Percentiles rank a stretch among this genome's conserved stretches.
phyloP scores from a whole-genome alignment of 2,888 invertebrate genomes.

The Rhogogaster chlorosoma region DNA sequence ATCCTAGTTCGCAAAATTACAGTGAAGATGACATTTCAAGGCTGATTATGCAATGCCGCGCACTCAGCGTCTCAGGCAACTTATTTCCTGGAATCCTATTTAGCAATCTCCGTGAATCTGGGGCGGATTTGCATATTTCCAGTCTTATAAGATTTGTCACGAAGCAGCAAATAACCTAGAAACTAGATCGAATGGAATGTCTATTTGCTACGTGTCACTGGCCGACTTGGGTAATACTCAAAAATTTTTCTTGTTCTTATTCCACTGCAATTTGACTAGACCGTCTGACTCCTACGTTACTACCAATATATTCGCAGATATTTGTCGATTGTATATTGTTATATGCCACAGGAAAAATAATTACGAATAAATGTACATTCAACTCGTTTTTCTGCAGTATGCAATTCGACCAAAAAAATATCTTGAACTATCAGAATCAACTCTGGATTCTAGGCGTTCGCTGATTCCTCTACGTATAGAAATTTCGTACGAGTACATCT shows the following conservation, averaged over 20 bases:
- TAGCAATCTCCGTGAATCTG: conserved; percentile 45
- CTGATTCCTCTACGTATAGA: not conserved
- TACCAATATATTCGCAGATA: not conserved
- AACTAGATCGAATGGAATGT: conserved; percentile 42
- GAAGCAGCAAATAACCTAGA: conserved; percentile 46
- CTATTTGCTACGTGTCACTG: conserved; percentile 37
- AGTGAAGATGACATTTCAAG: conserved; percentile 46
- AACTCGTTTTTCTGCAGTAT: not conserved
- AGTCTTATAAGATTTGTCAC: conserved; percentile 48
- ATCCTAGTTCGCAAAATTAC: conserved; percentile 32
- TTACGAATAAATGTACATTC: not conserved
- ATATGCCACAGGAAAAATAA: not conserved
- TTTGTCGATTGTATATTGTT: not conserved
- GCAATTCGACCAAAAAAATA: not conserved
- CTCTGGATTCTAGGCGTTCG: not conserved
- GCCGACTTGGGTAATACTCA: conserved; percentile 9
- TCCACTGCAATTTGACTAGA: not conserved
- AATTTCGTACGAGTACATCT: not conserved
- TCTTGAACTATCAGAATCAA: not conserved
- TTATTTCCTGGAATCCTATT: conserved; percentile 48
- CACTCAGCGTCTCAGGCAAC: conserved; percentile 43
- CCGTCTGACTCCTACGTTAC: not conserved
- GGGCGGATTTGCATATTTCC: conserved; percentile 48
- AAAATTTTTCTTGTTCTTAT: not conserved
- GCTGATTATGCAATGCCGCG: conserved; percentile 46